A percentile compares a stretch with the other conserved stretches of the same genome.
These are phyloP conservation scores for Phyllotis vaccarum DNA, from an alignment of 2,797 vertebrate species.

Conservation along the genomic window DNA sequence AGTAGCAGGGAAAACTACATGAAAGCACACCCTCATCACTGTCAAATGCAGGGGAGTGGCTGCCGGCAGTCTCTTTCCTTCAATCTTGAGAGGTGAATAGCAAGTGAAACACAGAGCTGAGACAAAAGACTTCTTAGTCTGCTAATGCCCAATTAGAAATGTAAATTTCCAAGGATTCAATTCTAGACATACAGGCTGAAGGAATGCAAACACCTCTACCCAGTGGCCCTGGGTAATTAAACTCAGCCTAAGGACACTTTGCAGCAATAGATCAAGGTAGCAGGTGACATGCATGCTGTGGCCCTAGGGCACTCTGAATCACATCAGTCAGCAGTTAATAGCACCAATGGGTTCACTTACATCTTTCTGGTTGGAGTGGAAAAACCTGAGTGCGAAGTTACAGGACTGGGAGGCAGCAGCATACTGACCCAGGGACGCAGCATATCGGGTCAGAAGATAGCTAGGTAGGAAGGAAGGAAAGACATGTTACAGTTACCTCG, in stretches of 20 bases:
- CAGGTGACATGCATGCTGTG: background rate
- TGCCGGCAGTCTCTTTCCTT: background rate
- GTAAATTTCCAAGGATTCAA: background rate
- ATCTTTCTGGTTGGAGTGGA: slow-evolving; percentile 99
- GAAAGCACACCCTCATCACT: slow-evolving; percentile 63
- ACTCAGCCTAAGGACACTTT: background rate
- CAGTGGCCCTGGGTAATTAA: background rate
- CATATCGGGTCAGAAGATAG: slow-evolving; percentile 97
- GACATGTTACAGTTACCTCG: slow-evolving; percentile 51
- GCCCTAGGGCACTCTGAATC: background rate
- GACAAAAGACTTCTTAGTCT: background rate
- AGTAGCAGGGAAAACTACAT: slow-evolving; percentile 56
- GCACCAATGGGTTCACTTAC: slow-evolving; percentile 89
- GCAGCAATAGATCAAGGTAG: background rate
- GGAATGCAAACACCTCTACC: background rate
- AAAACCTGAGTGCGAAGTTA: slow-evolving; percentile 99
- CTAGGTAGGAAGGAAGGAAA: slow-evolving; percentile 85
- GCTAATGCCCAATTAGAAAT: slow-evolving; percentile 38
- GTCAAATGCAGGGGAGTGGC: background rate
- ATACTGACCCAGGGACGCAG: slow-evolving; percentile 95
- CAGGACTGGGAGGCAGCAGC: slow-evolving; percentile 97
- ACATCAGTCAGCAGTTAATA: slow-evolving; percentile 18
- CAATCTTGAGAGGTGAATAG: background rate
- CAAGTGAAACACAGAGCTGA: background rate
- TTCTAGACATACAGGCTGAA: background rate